Evolutionary conservation across 1,140 invertebrate species (phyloP).

Genomic region (Panagrolaimus sp.): DNA sequence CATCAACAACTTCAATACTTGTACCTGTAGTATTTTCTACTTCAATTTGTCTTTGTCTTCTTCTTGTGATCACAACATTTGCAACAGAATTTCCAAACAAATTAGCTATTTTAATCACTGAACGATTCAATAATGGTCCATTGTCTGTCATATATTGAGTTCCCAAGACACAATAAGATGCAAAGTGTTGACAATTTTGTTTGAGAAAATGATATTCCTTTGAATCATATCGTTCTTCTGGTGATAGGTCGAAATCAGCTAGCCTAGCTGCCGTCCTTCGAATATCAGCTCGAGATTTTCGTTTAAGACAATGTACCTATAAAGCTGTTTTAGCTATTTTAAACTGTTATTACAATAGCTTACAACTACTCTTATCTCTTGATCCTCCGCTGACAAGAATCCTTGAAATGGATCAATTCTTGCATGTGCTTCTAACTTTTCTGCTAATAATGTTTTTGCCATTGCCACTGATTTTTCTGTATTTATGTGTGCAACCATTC

Average conservation of each 20-base stretch:
- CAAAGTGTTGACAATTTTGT: constrained; percentile 8
- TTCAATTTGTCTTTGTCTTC: too few relatives aligned
- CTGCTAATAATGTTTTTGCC: background rate
- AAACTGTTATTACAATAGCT: background rate
- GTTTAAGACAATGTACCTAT: background rate
- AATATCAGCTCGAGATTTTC: background rate
- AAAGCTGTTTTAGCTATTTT: background rate
- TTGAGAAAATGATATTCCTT: background rate
- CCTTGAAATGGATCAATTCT: background rate
- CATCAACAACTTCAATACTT: too few relatives aligned
- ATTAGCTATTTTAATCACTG: too few relatives aligned
- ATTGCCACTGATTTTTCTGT: background rate
- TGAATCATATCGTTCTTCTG: background rate
- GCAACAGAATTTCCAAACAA: too few relatives aligned
- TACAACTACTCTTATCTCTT: background rate
- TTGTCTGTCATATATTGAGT: background rate
- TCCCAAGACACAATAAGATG: background rate
- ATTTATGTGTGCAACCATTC: background rate
- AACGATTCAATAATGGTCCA: too few relatives aligned
- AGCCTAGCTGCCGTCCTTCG: background rate
- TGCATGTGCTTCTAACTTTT: background rate
- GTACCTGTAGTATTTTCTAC: too few relatives aligned
- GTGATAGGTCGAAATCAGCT: background rate
- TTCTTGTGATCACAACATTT: too few relatives aligned
- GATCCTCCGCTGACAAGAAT: background rate